Evolutionary conservation across 2,113 vertebrate genomes (phyloP), one percentile per base, ranked within the genome.

Genomic region (Anguilla rostrata): DNA sequence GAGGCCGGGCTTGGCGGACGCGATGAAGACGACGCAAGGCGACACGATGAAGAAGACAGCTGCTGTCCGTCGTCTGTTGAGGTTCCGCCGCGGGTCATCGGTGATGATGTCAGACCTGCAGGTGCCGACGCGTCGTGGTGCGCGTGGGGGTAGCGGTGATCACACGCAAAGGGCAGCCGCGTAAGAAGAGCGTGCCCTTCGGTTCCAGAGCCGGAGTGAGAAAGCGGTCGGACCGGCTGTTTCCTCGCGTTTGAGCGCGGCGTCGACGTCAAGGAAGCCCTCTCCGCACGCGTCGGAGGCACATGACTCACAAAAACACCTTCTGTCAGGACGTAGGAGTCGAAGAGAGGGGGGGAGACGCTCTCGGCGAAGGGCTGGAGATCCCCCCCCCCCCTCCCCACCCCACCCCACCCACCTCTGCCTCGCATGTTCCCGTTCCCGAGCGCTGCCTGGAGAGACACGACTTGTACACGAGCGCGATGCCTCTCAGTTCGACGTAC

Each of bases 231-330:
- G 20, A 26, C 53, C 7, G 34, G 14, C 39, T 0, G 75, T 2
- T 46, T 78, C 57, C 78, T 81, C 1, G 9, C 29, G 71, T 78
- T 18, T 3, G 29, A 41, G 3, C 46, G 12, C 14, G 49, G 43
- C 83, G 78, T 85, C 63, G 57, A 89, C 86, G 82, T 88, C 75
- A 75, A 86, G 87, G 34, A 71, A 46, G 39, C 88, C 89, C 83
- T 87, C 86, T 88, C 81, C 56, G 71, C 63, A 85, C 79, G 85
- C 92, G 92, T 93, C 53, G 78, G 89, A 89, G 85, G n/a, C 87
- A 84, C 20, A 26, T 94, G 94, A 95, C 86, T 95, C 93, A 95
- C 90, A 92, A 9, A 34, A 46, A 78, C 83, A 85, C 88, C 91
- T 89, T 89, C 89, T 91, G 87, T 87, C 87, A 39, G 16, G 46